Conservation (phyloP, 2,113 vertebrate genomes). For the Drymodes brunneopygia region DNA sequence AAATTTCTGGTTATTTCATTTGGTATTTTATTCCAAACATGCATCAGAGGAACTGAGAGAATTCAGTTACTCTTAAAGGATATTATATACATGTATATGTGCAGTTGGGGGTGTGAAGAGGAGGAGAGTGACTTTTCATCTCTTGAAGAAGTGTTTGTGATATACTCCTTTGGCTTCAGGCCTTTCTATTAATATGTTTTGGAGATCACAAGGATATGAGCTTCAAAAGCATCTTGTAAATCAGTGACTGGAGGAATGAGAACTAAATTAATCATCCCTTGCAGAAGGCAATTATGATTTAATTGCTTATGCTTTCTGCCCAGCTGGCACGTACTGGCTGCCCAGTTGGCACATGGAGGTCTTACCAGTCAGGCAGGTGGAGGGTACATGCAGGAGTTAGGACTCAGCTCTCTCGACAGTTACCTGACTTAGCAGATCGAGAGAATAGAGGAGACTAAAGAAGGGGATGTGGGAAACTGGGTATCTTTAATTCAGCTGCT, state of each 20-base stretch:
- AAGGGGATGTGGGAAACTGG: neutral
- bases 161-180: neutral
- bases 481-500: neutral
- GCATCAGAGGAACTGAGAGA: neutral
- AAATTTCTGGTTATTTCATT: neutral
- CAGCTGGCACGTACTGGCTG: neutral
- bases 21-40: neutral
- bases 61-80: neutral
- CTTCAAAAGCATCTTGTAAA: neutral
- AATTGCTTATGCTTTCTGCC: neutral
- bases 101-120: neutral
- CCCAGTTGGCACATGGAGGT: neutral
- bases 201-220: neutral
- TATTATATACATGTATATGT: neutral
- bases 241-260: slow-evolving; percentile 1
- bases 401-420: neutral
- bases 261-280: neutral
- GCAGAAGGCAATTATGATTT: neutral
- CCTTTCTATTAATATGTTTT: neutral
- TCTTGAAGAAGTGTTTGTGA: neutral
- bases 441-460: neutral
- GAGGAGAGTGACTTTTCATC: neutral
- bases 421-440: neutral
- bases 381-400: neutral
- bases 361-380: neutral